Base-by-base conservation (phyloP, 2,113 vertebrate genomes). In the Indri indri region DNA sequence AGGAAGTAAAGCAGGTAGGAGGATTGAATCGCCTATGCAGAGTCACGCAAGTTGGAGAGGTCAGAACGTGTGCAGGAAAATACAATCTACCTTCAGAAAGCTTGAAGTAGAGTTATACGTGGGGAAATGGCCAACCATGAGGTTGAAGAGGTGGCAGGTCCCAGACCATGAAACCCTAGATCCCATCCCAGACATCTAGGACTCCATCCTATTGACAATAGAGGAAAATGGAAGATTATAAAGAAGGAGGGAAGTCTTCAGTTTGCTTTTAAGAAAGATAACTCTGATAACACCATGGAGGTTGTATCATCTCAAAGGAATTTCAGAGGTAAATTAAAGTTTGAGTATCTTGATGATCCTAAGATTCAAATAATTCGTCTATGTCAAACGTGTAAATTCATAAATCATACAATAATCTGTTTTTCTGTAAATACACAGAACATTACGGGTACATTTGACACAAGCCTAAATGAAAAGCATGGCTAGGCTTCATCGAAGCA, bases 381-480 rank as follows among this genome's bases (percentile, higher is more conserved):
- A 59, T 73, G 81, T 88, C 88, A 95, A 97, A 91, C 81, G 96
- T 91, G 80, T 95, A 85, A 88, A 82, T 54, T 80, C 59, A 71
- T 2, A 96, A 37, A 86, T 54, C 30, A 90, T 22, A 77, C 65
- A 85, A 66, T 47, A 85, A 86, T 34, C 34, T 77, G 59, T 57
- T 87, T 88, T 93, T 57, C 85, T 94, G 32, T 96, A 96, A 90
- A 92, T 65, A 50, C 27, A 88, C 18, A 84, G 47, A 59, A 89
- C 23, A 45, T 77, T 77, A 45, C 23, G 50, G 81, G 80, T 96
- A 94, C 84, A 66, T 88, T 76, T 84, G 92, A 93, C 92, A 92
- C 73, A 91, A 77, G 68, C 73, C 63, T 76, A 79, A 95, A 95
- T 91, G 54, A 92, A 96, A 97, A 90, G 80, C 92, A 90, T 42